Evolutionary conservation across 2,888 invertebrate species (phyloP), one percentile per base, ranked within the genome.

Genomic region (Magallana nippona): DNA sequence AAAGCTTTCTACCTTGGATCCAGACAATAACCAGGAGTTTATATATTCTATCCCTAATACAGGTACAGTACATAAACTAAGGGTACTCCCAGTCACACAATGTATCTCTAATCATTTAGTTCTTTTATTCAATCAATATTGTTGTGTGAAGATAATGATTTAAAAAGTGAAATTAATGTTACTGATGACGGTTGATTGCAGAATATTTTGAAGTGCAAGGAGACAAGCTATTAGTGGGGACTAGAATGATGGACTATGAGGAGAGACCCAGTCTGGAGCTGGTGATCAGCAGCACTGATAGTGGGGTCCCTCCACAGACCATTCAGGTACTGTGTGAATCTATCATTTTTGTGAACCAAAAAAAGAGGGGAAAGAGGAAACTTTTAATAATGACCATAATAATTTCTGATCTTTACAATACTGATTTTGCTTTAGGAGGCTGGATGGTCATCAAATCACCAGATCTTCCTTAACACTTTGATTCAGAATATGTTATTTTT

Each of bases 21-120:
- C 85, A n/a, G 91, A 91, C 84, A 79, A 82, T 32, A 85, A 87
- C 17, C 90, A 91, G 71, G 84, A 58, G n/a, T 90, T 88, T 63
- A 81, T 78, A 10, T 91, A 90, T 77, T 82, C 78, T 3, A 71
- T 90, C 17, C 63, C 71, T 17, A 55, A 78, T 10, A 78, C 82
- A 63, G 63, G 63, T 63, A 44, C 44, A 5, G 44, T 44, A 44
- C 27, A 27, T 5, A 0, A 44, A 44, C 44, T 44, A 44, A 44
- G 44, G 44, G 44, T 5, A 5, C 44, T 44, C 3, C 44, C 0
- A 44, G 44, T 44, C 5, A 44, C 44, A 44, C 5, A 44, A 44
- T 44, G 44, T 8, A 44, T 44, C 44, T 44, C 44, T 44, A 44
- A 44, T 44, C 44, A 44, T 44, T 44, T 0, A 44, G 44, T 44